Evolutionary conservation across 2,113 vertebrate genomes (phyloP).

Genomic region (Festucalex cinctus): DNA sequence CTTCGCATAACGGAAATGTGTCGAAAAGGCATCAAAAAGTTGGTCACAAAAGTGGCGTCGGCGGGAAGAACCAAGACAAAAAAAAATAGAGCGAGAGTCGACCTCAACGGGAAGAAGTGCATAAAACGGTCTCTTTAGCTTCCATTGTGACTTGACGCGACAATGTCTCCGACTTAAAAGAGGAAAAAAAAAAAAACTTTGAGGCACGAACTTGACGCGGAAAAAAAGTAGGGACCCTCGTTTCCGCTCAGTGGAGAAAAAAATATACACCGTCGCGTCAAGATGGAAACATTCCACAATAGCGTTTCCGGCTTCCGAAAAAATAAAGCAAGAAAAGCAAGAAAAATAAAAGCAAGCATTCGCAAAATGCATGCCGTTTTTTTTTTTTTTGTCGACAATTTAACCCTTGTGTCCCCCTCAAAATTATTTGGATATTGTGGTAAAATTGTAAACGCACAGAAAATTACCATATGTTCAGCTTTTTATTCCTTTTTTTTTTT

Average conservation of each 20-base stretch:
- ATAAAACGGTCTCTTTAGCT: constrained; percentile 43
- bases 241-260: constrained; percentile 62
- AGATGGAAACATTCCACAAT: not conserved
- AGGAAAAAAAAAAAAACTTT: constrained; percentile 43
- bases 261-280: constrained; percentile 43
- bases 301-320: constrained; percentile 33
- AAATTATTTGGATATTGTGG: too few relatives aligned
- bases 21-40: constrained; percentile 42
- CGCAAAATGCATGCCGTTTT: not conserved
- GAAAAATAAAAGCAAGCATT: constrained; percentile 41
- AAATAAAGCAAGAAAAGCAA: constrained; percentile 37
- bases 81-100: constrained; percentile 29
- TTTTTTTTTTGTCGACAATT: too few relatives aligned
- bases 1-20: constrained; percentile 73
- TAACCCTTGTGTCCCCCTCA: too few relatives aligned
- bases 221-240: constrained; percentile 64
- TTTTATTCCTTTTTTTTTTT: too few relatives aligned
- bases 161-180: constrained; percentile 34
- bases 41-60: constrained; percentile 48
- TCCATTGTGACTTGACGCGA: constrained; percentile 63
- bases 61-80: constrained; percentile 20
- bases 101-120: constrained; percentile 43
- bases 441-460: too few relatives aligned
- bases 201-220: constrained; percentile 60
- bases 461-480: too few relatives aligned